Evolutionary conservation across 2,113 vertebrate species (phyloP).

Genomic region (Strix aluco): DNA sequence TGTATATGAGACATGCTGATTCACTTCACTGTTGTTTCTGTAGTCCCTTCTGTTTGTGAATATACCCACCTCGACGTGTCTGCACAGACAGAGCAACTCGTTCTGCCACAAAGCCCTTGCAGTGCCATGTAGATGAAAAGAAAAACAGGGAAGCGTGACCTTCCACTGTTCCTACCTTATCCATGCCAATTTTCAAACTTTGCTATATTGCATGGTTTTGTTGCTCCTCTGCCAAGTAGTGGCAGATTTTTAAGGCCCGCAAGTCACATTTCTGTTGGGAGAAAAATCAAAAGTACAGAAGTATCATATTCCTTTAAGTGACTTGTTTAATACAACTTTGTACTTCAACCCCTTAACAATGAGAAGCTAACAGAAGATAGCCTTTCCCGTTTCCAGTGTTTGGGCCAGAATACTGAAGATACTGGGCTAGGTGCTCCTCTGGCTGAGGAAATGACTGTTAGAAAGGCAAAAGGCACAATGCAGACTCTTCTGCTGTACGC

Average conservation of each 20-base stretch:
- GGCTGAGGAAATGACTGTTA: not conserved
- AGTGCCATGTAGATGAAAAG: not conserved
- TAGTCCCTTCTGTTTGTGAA: not conserved
- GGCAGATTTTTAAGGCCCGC: not conserved
- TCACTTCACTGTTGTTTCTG: not conserved
- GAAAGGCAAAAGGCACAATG: not conserved
- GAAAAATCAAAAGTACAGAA: not conserved
- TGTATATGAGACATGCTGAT: rapidly evolving
- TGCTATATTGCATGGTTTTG: not conserved
- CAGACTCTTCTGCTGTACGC: not conserved
- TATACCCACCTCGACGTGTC: not conserved
- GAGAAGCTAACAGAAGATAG: not conserved
- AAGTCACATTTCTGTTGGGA: not conserved
- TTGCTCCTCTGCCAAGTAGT: not conserved
- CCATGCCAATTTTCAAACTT: not conserved
- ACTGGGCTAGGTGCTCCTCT: not conserved
- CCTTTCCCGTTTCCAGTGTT: not conserved
- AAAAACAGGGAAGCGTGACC: not conserved
- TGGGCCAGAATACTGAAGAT: not conserved
- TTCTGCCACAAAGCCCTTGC: not conserved
- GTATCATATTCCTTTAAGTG: not conserved
- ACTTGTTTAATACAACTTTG: not conserved
- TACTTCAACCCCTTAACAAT: not conserved
- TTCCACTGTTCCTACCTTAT: not conserved
- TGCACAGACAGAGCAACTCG: not conserved